Evolutionary conservation across 2,888 invertebrate genomes (phyloP), one percentile per base, ranked within the genome.

Genomic region (Ophonus ardosiacus): DNA sequence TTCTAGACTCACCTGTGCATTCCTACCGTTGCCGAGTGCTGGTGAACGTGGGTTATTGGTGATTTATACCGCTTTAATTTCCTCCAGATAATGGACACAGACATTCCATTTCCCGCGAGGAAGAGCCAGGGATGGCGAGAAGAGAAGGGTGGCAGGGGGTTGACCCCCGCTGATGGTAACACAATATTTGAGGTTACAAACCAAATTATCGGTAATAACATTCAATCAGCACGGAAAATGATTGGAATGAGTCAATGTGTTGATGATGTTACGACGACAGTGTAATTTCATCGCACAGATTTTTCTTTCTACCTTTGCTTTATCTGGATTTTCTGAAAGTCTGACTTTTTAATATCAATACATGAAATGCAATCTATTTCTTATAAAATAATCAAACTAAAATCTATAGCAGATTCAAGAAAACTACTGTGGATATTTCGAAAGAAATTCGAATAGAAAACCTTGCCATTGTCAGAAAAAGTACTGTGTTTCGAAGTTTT

Each of bases 11-110:
- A 59, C 59, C 59, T 18, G 63, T 13, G 15, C 63, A 1, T 51
- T 8, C 10, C 13, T 51, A 13, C 43, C 43, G 13, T 10, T 13
- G 43, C 43, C 13, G 43, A 51, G 43, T 10, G 43, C 43, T 51
- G 43, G 10, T 10, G 43, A 51, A 51, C 68, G 68, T 24, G 38
- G 79, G 84, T 84, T 84, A 84, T 78, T 84, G 78, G 84, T 84
- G 84, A 84, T 84, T 84, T 84, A 84, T 65, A 79, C 84, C 84
- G 63, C 84, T 84, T 78, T 84, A 84, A 84, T 84, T 84, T 84
- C 84, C 84, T 84, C 84, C 84, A 84, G 84, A 84, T 84, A 84
- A 84, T 84, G 57, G 84, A 84, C 65, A 79, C 84, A 84, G 84
- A 84, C 84, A 84, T 84, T 84, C 78, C 84, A 84, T 84, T 84